Evolutionary conservation across 2,113 vertebrate species (phyloP).

Genomic region (Azemiops feae): DNA sequence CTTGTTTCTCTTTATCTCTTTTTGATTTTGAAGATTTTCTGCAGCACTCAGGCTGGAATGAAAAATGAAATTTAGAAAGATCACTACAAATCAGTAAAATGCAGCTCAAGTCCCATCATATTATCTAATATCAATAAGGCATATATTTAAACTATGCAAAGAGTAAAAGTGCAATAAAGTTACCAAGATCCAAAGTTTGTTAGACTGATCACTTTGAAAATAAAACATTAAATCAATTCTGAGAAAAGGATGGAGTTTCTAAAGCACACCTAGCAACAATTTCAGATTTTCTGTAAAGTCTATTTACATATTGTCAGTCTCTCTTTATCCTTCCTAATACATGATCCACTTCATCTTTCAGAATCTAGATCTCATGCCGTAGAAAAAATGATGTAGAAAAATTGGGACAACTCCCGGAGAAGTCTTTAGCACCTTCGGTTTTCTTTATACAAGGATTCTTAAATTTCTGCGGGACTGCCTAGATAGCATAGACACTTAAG

Average conservation of each 20-base stretch:
- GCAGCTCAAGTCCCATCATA: not conserved
- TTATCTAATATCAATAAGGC: not conserved
- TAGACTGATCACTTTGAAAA: not conserved
- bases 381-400: not conserved
- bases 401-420: not conserved
- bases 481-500: not conserved
- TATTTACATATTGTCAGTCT: not conserved
- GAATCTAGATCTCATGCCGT: not conserved
- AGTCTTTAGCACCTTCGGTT: not conserved
- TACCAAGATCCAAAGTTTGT: not conserved
- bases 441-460: not conserved
- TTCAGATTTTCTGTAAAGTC: not conserved
- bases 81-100: not conserved
- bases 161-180: not conserved
- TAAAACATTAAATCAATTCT: not conserved
- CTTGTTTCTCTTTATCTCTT: conserved; percentile 91
- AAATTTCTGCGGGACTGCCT: not conserved
- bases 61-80: not conserved
- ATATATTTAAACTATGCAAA: not conserved
- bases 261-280: not conserved
- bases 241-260: not conserved
- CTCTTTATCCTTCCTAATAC: not conserved
- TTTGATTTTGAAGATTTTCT: conserved; percentile 84
- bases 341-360: not conserved
- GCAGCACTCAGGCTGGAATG: conserved; percentile 65